Base-by-base conservation (phyloP, 1,140 invertebrate species). In the Holotrichia oblita region DNA sequence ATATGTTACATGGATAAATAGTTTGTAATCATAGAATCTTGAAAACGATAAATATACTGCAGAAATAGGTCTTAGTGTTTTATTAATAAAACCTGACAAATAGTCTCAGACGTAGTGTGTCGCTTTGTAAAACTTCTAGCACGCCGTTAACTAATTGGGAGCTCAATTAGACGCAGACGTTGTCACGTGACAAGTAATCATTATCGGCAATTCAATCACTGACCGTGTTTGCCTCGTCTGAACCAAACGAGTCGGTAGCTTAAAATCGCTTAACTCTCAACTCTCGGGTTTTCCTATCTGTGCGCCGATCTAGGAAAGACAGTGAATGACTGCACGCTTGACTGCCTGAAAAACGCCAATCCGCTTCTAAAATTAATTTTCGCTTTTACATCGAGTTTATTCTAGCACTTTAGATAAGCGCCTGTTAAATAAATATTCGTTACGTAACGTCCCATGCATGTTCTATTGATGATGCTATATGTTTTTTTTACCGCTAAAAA, bases 161-260 rank as follows among this genome's bases (percentile, higher is more conserved):
- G 48, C 48, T 55, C 48, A 55, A 55, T 55, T 55, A 55, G 48
- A 55, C 48, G 48, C 48, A 55, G 48, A 55, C 48, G 14, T 55
- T 55, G 48, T 55, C 48, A 55, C 12, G 48, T 55, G 48, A 55
- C 48, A 55, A 55, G 48, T 55, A 55, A 55, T 55, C 48, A 55
- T 55, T 55, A 55, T 55, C 48, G 48, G 48, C 48, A 55, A 55
- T 55, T 55, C 48, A 55, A 55, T 55, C 48, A 55, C 48, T 55
- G 48, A 17, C 48, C 48, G 48, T 55, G 48, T 55, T 55, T 14
- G 48, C 48, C 17, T 55, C 48, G 48, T 55, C 48, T 55, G 12
- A 55, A 17, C 48, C 48, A 17, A 55, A 17, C 48, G 48, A 55
- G 48, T 55, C 48, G 48, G 48, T 55, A 55, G 48, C 48, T 55